Percentiles rank a stretch among this genome's conserved stretches.
These are phyloP conservation scores for Drosophila hydei DNA, from an alignment of 1,140 invertebrate genomes.

Conservation along the genomic window DNA sequence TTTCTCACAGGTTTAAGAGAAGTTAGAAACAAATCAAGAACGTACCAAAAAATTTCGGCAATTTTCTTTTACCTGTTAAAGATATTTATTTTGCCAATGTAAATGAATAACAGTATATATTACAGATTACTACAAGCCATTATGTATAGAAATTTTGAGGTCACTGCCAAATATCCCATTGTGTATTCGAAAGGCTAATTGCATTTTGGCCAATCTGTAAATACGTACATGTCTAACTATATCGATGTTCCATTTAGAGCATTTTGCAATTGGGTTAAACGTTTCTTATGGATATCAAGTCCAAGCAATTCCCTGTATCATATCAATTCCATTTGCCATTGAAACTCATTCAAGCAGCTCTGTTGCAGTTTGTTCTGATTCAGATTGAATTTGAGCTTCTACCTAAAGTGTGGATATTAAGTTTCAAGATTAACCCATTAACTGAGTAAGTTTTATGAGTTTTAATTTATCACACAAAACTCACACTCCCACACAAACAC, in stretches of 20 bases:
- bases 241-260: neutral
- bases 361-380: slow-evolving; percentile 43
- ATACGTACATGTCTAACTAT: slow-evolving; percentile 6
- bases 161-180: neutral
- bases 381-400: slow-evolving; percentile 31
- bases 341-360: slow-evolving; percentile 39
- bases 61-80: too few species aligned
- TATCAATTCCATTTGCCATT: slow-evolving; percentile 34
- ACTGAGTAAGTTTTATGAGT: slow-evolving; percentile 62
- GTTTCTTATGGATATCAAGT: slow-evolving; percentile 2
- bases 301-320: slow-evolving; percentile 9
- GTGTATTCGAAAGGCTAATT: neutral
- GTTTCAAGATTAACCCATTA: slow-evolving; percentile 44
- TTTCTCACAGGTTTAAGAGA: too few species aligned
- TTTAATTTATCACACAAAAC: slow-evolving; percentile 32
- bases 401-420: slow-evolving; percentile 28
- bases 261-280: neutral
- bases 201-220: slow-evolving; percentile 2
- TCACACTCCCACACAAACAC: neutral
- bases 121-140: neutral
- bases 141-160: neutral
- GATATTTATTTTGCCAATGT: too few species aligned
- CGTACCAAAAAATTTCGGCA: too few species aligned
- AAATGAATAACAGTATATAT: too few species aligned
- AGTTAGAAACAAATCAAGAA: too few species aligned